phyloP scores from a whole-genome alignment of 2,888 invertebrate species.

The Digitonthophagus gazella region DNA sequence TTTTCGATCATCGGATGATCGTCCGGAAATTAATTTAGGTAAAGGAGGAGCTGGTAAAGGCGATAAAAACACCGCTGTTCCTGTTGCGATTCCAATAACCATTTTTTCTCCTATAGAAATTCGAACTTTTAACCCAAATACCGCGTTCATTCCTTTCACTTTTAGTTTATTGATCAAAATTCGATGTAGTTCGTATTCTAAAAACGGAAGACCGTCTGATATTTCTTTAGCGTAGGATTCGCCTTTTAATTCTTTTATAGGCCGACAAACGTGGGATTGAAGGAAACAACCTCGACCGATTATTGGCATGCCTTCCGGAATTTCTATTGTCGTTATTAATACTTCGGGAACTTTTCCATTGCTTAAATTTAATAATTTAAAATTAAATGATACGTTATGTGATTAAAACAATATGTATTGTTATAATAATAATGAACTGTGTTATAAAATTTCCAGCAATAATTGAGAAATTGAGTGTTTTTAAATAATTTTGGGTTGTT shows the following conservation, averaged over 20 bases:
- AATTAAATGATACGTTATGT: too few species aligned
- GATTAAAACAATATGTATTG: too few species aligned
- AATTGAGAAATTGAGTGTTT: too few species aligned
- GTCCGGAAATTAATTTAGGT: conserved; percentile 69
- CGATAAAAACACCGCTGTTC: conserved; percentile 77
- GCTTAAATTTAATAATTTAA: conserved; percentile 52
- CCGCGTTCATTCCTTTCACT: conserved; percentile 92
- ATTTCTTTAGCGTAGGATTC: conserved; percentile 91
- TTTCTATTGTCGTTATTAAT: conserved; percentile 83
- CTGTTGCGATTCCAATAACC: conserved; percentile 85
- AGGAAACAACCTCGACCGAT: conserved; percentile 69
- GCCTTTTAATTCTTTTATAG: conserved; percentile 74
- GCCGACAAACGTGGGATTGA: conserved; percentile 73
- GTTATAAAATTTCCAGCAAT: too few species aligned
- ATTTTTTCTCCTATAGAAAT: conserved; percentile 81
- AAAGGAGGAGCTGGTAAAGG: conserved; percentile 75
- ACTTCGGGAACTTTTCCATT: conserved; percentile 88
- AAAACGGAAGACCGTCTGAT: conserved; percentile 90
- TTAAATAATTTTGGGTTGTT: too few species aligned
- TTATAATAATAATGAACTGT: too few species aligned
- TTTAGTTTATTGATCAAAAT: conserved; percentile 86
- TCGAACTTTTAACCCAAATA: conserved; percentile 77
- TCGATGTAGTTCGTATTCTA: conserved; percentile 94
- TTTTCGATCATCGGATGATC: conserved; percentile 64
- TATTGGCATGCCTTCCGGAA: conserved; percentile 72